Evolutionary conservation across 1,140 invertebrate genomes (phyloP).

Genomic region (Drosophila mayri): DNA sequence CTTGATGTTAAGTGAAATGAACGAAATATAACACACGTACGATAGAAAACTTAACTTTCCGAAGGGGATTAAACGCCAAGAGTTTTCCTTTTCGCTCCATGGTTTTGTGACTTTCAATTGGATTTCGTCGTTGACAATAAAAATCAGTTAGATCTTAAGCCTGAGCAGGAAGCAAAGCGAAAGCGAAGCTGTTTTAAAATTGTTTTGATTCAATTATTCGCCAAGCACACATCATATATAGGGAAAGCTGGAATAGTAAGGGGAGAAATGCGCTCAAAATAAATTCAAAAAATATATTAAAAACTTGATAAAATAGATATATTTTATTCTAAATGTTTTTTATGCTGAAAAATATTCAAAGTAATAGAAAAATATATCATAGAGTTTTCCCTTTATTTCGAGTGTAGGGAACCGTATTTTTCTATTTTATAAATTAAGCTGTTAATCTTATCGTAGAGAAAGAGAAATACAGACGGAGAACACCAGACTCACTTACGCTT

Average conservation of each 20-base stretch:
- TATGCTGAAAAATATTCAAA: neutral
- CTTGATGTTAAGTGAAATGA: constrained; percentile 39
- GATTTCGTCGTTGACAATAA: constrained; percentile 77
- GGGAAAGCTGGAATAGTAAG: neutral
- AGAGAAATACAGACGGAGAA: constrained; percentile 14
- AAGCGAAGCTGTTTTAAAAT: constrained; percentile 61
- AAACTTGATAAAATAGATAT: neutral
- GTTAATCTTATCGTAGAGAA: constrained; percentile 42
- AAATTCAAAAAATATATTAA: neutral
- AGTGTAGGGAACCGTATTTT: neutral
- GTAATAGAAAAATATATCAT: too few relatives aligned
- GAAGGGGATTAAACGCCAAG: constrained; percentile 66
- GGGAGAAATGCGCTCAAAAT: neutral
- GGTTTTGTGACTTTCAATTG: constrained; percentile 65
- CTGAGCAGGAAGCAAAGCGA: constrained; percentile 35
- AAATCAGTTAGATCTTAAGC: constrained; percentile 73
- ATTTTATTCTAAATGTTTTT: neutral
- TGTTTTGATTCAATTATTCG: constrained; percentile 77
- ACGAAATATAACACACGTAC: constrained; percentile 58
- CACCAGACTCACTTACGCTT: constrained; percentile 65
- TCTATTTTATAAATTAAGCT: constrained; percentile 71
- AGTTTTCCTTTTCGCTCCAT: constrained; percentile 12
- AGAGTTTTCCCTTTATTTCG: neutral
- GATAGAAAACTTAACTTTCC: constrained; percentile 35
- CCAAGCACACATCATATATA: constrained; percentile 7